Conservation (phyloP, 2,888 invertebrate species). For the Stenotaenia linearis region DNA sequence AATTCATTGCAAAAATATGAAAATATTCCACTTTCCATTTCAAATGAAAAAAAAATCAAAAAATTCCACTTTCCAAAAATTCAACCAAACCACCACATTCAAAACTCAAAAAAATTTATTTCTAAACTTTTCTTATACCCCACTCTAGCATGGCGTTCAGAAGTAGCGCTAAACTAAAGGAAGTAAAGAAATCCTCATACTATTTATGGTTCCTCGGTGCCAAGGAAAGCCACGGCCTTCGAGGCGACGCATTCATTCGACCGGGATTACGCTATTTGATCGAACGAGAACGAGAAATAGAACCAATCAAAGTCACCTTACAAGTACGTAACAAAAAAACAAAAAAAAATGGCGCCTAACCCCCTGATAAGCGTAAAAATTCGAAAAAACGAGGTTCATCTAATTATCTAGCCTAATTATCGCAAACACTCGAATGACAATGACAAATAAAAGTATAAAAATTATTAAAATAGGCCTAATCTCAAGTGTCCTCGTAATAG, state of each 20-base stretch:
- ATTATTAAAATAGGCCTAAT: not conserved
- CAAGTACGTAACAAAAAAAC: conserved; percentile 58
- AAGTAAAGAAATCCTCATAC: conserved; percentile 49
- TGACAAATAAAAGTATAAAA: not conserved
- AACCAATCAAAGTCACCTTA: conserved; percentile 82
- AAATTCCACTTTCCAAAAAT: no score
- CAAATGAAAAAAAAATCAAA: no score
- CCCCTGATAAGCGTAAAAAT: not conserved
- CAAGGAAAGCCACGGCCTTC: conserved; percentile 81
- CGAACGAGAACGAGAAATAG: conserved; percentile 75
- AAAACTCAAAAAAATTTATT: no score
- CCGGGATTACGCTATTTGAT: conserved; percentile 78
- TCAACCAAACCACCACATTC: no score
- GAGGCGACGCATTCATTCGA: conserved; percentile 75
- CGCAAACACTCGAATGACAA: not conserved
- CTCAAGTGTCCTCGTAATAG: not conserved
- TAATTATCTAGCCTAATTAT: not conserved
- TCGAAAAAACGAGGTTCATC: not conserved
- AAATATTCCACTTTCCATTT: no score
- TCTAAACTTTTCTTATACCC: no score
- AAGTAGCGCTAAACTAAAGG: conserved; percentile 38
- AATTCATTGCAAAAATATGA: no score
- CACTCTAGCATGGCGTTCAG: conserved; percentile 38
- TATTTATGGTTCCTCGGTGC: conserved; percentile 74
- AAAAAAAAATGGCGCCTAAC: not conserved